Evolutionary conservation across 2,888 invertebrate genomes (phyloP), one percentile per base, ranked within the genome.

Genomic region (Allygus modestus): DNA sequence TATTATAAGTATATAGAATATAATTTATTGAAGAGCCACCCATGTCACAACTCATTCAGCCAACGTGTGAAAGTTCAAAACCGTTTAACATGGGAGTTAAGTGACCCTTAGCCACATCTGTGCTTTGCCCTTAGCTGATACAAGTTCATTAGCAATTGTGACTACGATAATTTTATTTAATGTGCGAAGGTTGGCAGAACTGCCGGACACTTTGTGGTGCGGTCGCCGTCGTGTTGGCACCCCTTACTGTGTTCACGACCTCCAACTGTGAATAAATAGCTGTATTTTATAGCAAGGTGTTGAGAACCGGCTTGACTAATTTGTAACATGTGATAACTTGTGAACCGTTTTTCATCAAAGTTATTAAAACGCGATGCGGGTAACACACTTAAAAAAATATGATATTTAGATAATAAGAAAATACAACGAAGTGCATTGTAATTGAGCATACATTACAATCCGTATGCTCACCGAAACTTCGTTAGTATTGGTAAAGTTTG

Each of bases 91-190:
- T 23, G 7, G 20, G 5, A 46, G 54, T 23, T 23, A 54, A 54
- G 20, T 54, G 54, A 54, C 54, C 54, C 20, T 69, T 69, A 31
- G 31, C 17, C 69, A n/a, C 69, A 69, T 31, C 69, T 69, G 69
- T 15, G 61, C n/a, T 23, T 61, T 2, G 9, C 37, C 37, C 37
- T 46, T 46, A 46, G 69, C 31, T 69, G 20, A 69, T 37, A 69
- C 69, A 37, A 69, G 69, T 69, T 33, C 69, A 69, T 69, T 69
- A 69, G 69, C 69, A 69, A 69, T 31, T 69, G 69, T 17, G 31
- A n/a, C 69, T 1, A 54, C 73, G 23, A 43, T 73, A 37, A 73
- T 73, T 73, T 73, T 73, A 73, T 73, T 41, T 41, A 73, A 73
- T 73, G 73, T 73, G 31, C 41, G 43, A 73, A 73, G 41, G 41